phyloP scores from a whole-genome alignment of 2,888 invertebrate genomes.

The Thymelicus sylvestris region DNA sequence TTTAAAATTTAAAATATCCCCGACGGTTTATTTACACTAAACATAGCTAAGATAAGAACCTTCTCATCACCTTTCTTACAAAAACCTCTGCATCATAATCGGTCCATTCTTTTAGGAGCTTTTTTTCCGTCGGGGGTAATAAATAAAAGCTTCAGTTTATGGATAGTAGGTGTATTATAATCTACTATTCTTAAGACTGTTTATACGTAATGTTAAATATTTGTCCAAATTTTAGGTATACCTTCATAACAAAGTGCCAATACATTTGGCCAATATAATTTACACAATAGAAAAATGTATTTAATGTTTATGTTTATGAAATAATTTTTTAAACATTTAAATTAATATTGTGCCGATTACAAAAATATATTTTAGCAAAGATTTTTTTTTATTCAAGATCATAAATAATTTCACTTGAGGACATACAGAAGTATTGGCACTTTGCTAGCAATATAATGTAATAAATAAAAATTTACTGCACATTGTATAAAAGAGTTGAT shows the following conservation, averaged over 20 bases:
- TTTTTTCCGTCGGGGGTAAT: no score
- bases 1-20: not conserved
- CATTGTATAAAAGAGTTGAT: not conserved
- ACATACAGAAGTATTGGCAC: not conserved
- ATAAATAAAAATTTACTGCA: not conserved
- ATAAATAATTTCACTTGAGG: no score
- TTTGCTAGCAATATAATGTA: not conserved
- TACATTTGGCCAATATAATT: not conserved
- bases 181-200: not conserved
- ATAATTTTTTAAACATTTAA: no score
- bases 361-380: no score
- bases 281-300: not conserved
- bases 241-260: not conserved
- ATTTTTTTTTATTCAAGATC: no score
- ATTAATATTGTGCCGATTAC: no score
- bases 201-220: not conserved
- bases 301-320: no score
- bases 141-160: not conserved
- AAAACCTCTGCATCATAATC: no score
- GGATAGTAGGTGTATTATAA: not conserved
- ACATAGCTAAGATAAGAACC: no score
- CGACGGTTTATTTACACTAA: no score
- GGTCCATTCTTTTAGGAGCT: no score
- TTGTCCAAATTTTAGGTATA: not conserved
- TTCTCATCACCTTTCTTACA: no score